phyloP scores from a whole-genome alignment of 2,888 invertebrate genomes.

The Capitulum mitella region DNA sequence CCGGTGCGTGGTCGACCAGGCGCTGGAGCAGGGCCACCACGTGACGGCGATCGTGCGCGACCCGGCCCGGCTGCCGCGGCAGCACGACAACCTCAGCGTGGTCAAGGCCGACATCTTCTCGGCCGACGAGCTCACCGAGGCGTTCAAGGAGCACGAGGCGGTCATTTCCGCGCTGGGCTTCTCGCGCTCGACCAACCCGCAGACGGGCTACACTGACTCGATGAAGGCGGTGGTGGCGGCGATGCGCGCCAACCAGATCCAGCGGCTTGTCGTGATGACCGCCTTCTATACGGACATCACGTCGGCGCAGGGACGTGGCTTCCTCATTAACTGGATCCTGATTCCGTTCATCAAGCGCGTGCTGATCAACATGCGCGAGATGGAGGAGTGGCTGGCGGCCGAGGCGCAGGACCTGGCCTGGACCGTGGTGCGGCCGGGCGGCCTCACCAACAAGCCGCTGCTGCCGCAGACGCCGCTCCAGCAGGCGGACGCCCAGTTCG shows the following conservation, averaged over 20 bases:
- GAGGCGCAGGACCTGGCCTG: slow-evolving; percentile 32
- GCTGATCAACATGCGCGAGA: slow-evolving; percentile 35
- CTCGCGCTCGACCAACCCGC: slow-evolving; percentile 29
- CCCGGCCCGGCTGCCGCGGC: slow-evolving; percentile 30
- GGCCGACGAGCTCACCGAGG: slow-evolving; percentile 29
- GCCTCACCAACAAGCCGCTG: slow-evolving; percentile 29
- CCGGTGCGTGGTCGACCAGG: slow-evolving; percentile 32
- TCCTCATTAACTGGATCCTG: slow-evolving; percentile 34
- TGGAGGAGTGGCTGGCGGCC: slow-evolving; percentile 33
- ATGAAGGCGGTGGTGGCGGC: slow-evolving; percentile 31
- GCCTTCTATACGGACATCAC: slow-evolving; percentile 34
- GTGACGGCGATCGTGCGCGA: slow-evolving; percentile 35
- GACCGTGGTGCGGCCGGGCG: slow-evolving; percentile 36
- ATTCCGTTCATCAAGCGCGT: slow-evolving; percentile 34
- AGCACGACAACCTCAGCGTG: slow-evolving; percentile 34
- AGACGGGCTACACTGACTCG: slow-evolving; percentile 36
- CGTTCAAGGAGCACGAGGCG: slow-evolving; percentile 34
- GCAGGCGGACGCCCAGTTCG: slow-evolving; percentile 27
- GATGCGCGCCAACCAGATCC: slow-evolving; percentile 29
- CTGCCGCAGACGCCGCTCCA: slow-evolving; percentile 24
- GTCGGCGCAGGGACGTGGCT: slow-evolving; percentile 30
- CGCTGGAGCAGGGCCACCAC: slow-evolving; percentile 33
- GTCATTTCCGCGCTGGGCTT: slow-evolving; percentile 37
- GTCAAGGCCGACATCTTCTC: slow-evolving; percentile 35
- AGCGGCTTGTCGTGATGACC: slow-evolving; percentile 35